Evolutionary conservation across 2,888 invertebrate species (phyloP), one percentile per base, ranked within the genome.

Genomic region (Ochlodes sylvanus): DNA sequence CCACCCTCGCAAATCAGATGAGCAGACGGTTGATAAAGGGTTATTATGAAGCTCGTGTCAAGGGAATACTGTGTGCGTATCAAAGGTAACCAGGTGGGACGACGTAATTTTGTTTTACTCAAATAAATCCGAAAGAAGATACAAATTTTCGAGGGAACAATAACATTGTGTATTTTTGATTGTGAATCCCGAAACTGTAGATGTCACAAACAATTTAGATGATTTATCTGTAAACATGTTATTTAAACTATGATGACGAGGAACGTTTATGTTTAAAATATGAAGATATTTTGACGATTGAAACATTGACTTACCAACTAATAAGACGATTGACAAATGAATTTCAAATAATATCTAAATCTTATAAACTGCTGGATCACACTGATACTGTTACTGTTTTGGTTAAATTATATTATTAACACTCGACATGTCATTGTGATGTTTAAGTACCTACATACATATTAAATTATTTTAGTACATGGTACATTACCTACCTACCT

Each of bases 1-100:
- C 71, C 74, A 70, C 73, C 74, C 74, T 73, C 72, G 70, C 74
- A 71, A 70, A 74, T 68, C 69, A 63, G 69, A 72, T 63, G 64
- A 65, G 63, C 69, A 69, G 54, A 67, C 61, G 66, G 69, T 69
- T 70, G 71, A 73, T 71, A 72, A 73, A 72, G 74, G 74, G 72
- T 74, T 73, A 70, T 72, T 69, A 70, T 62, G 58, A 44, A 71
- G 68, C 68, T 68, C 69, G 70, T 64, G 72, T 69, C 69, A 52
- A 63, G 74, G 72, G 71, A 74, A 63, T 68, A 69, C 69, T 70
- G 68, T 69, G 58, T 69, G 67, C 61, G 67, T 67, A 66, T 66
- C 67, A 64, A 55, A 64, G 21, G 58, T 58, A 41, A 52, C 72
- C 72, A 72, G 70, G 72, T 72, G 72, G 64, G 66, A 70, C 52